Conservation (phyloP, 2,113 vertebrate genomes). For the Psittacula cyanocephala region DNA sequence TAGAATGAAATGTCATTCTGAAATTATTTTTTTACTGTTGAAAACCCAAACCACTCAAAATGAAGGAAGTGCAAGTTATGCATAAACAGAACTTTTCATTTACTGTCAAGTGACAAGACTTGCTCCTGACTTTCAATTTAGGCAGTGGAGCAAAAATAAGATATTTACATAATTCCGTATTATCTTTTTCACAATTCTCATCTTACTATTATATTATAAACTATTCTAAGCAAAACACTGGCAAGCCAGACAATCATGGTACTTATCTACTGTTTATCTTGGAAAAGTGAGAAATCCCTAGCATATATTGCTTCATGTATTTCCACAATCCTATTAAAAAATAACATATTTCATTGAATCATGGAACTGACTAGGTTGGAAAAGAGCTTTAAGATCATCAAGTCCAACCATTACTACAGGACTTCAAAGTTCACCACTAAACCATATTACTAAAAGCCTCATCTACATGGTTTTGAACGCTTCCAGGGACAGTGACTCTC, state of each 20-base stretch:
- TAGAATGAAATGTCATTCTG: not conserved
- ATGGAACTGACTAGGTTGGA: not conserved
- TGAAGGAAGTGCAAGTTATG: not conserved
- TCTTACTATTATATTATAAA: not conserved
- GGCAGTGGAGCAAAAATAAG: not conserved
- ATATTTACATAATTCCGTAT: not conserved
- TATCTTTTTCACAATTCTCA: not conserved
- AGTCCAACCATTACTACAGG: not conserved
- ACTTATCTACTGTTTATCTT: not conserved
- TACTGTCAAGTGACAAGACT: not conserved
- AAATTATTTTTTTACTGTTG: not conserved
- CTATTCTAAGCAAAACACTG: not conserved
- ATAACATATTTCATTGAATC: not conserved
- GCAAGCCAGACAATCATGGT: not conserved
- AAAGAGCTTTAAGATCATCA: not conserved
- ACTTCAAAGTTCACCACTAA: not conserved
- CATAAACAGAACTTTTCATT: not conserved
- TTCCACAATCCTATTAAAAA: not conserved
- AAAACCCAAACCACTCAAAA: not conserved
- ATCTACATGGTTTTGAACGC: not conserved
- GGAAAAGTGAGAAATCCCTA: slow-evolving; percentile 42
- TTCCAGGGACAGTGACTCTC: not conserved
- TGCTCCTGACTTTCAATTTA: not conserved
- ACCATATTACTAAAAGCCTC: not conserved
- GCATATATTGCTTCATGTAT: not conserved